These are phyloP conservation scores for Colinus virginianus DNA, from an alignment of 2,113 vertebrate genomes.

Conservation along the genomic window DNA sequence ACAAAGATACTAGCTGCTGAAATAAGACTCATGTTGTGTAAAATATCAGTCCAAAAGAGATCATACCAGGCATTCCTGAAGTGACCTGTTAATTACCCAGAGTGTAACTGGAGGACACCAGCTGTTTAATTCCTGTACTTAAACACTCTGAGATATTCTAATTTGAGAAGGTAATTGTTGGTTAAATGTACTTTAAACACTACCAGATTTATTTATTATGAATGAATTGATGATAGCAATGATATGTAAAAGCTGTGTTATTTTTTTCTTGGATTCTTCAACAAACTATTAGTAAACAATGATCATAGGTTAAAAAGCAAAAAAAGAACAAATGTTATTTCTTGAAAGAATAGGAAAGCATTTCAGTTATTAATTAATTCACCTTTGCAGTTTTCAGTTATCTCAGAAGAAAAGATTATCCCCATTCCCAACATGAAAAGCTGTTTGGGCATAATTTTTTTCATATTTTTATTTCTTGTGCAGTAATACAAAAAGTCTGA, in stretches of 20 bases:
- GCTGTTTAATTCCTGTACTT: not conserved
- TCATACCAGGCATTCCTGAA: not conserved
- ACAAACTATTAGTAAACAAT: not conserved
- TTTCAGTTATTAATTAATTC: not conserved
- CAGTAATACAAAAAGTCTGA: not conserved
- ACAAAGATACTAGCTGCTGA: not conserved
- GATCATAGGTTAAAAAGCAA: not conserved
- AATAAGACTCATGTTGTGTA: not conserved
- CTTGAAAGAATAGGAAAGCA: not conserved
- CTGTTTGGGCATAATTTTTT: not conserved
- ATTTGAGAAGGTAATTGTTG: not conserved
- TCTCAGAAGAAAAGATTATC: not conserved
- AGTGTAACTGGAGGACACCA: not conserved
- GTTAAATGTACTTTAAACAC: not conserved
- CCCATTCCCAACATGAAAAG: not conserved
- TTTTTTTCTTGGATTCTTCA: not conserved
- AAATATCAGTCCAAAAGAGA: not conserved
- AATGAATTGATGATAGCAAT: not conserved
- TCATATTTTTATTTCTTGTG: not conserved
- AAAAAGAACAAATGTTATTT: not conserved
- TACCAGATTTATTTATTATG: not conserved
- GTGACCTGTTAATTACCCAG: not conserved
- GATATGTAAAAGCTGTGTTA: accelerated
- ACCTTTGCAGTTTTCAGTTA: not conserved
- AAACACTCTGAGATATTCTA: not conserved